Evolutionary conservation across 2,797 vertebrate genomes (phyloP).

Genomic region (Otolemur crassicaudatus): DNA sequence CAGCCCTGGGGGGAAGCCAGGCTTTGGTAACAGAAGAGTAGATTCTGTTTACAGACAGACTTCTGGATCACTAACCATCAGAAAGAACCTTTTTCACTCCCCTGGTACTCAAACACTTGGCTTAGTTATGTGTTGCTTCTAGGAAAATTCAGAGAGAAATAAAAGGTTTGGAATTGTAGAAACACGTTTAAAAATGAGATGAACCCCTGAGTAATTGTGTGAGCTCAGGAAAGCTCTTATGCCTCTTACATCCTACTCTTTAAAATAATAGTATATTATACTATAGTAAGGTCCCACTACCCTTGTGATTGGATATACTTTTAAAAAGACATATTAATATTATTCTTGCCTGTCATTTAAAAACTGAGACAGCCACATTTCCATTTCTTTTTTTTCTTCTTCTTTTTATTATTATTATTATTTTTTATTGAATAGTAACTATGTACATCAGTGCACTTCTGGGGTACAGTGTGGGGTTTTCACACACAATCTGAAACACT

Average conservation of each 20-base stretch:
- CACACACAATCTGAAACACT: too few species aligned
- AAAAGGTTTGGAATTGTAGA: not conserved
- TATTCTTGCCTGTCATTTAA: not conserved
- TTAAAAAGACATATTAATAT: not conserved
- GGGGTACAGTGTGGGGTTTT: too few species aligned
- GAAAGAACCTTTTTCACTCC: not conserved
- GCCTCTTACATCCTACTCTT: not conserved
- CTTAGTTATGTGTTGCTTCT: not conserved
- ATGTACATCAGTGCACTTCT: too few species aligned
- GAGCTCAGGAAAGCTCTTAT: not conserved
- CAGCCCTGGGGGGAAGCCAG: not conserved
- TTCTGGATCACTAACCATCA: not conserved
- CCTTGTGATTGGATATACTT: not conserved
- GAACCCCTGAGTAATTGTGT: not conserved
- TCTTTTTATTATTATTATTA: too few species aligned
- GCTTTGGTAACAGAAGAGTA: not conserved
- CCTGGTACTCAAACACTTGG: not conserved
- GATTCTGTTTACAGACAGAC: not conserved
- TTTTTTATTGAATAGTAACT: too few species aligned
- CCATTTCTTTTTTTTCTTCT: too few species aligned
- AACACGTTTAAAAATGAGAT: not conserved
- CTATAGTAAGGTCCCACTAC: not conserved
- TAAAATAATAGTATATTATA: not conserved
- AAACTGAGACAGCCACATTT: not conserved
- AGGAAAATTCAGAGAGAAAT: not conserved